These are phyloP conservation scores for Aphaenogaster ashmeadi DNA, from an alignment of 1,140 invertebrate genomes.

Conservation along the genomic window DNA sequence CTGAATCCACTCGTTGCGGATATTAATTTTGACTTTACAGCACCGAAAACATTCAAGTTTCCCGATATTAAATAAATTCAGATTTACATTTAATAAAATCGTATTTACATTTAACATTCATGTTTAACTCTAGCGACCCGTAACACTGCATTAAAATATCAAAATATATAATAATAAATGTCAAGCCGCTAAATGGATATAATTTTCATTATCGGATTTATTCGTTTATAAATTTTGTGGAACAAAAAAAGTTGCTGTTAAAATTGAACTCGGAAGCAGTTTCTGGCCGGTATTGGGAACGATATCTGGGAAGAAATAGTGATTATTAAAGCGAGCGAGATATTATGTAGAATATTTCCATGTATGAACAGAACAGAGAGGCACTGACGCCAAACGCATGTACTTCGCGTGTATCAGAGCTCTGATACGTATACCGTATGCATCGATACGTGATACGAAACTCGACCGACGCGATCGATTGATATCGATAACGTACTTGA, in stretches of 20 bases:
- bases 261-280: neutral
- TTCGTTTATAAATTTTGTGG: neutral
- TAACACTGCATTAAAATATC: neutral
- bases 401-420: neutral
- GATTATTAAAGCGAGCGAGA: neutral
- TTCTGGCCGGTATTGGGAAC: neutral
- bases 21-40: neutral
- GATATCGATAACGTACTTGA: conserved; percentile 66
- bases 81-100: neutral
- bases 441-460: conserved; percentile 58
- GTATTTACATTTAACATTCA: neutral
- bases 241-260: neutral
- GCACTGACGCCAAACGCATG: neutral
- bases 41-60: neutral
- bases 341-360: neutral
- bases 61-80: neutral
- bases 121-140: neutral
- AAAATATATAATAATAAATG: neutral
- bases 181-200: neutral
- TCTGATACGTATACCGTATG: conserved; percentile 23
- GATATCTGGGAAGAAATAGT: neutral
- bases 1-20: neutral
- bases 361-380: neutral
- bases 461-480: conserved; percentile 47
- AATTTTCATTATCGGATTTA: neutral